Base-by-base conservation (phyloP, 92 coral and sea anemone genomes). In the Chrysogorgia sp. region DNA sequence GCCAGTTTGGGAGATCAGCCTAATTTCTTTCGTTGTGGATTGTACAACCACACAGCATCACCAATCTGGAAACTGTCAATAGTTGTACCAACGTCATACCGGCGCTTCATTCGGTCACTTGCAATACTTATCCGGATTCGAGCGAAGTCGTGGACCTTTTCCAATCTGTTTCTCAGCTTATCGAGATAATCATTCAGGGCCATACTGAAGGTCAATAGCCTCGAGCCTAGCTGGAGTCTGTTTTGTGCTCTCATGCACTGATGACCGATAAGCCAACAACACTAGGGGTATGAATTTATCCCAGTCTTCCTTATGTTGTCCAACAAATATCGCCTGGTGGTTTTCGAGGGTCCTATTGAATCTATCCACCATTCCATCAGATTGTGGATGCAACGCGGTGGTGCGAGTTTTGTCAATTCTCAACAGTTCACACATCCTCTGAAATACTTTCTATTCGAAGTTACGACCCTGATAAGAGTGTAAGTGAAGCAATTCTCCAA, bases 401-500 rank as follows among this genome's bases (percentile, higher is more conserved):
- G 82, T 80, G 40, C 85, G 14, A 22, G 89, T 85, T 35, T 85
- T 79, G 25, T 71, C 85, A 22, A 85, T 71, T 0, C 77, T 85
- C 40, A 85, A 59, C 33, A 77, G 21, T 34, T 9, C 31, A 57
- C 68, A 68, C 76, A 78, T 65, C 33, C 71, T 61, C 10, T 20
- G 19, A 58, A 83, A 64, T 40, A 83, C 58, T 10, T 34, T 75
- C 22, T 59, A 20, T 62, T 68, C 88, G 19, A 63, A 84, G 35
- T 84, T 80, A 2, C 78, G 49, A 17, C 85, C 79, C 40, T 81
- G 85, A 28, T 81, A 78, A 21, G 85, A 81, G 57, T 69, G 78
- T 29, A 67, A 33, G 32, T 84, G 79, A 2, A 40, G 57, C 19
- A 77, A 84, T 48, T 84, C 81, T 9, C 59, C 60, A 10, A 85